Conservation (phyloP, 1,140 invertebrate genomes). For the Bombus difficillimus region DNA sequence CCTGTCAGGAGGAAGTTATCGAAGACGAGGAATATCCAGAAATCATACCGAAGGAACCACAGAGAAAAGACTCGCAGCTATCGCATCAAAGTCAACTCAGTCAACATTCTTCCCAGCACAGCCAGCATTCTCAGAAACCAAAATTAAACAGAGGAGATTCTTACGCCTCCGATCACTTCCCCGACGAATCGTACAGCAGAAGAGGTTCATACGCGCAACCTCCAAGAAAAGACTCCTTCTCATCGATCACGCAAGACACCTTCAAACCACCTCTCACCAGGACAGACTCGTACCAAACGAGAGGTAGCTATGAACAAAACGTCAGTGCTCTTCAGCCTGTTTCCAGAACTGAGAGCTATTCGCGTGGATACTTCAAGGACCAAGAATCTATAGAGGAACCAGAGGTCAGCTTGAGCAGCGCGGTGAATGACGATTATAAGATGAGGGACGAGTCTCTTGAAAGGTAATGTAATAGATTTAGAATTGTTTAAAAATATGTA, state of each 20-base stretch:
- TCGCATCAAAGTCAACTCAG: constrained; percentile 75
- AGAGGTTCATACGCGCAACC: constrained; percentile 69
- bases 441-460: constrained; percentile 80
- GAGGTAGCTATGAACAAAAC: constrained; percentile 78
- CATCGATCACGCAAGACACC: constrained; percentile 72
- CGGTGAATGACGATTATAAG: constrained; percentile 77
- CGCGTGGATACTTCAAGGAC: constrained; percentile 79
- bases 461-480: constrained; percentile 67
- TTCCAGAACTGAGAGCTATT: constrained; percentile 78
- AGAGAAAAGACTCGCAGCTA: constrained; percentile 78
- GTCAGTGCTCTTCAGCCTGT: constrained; percentile 77
- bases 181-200: constrained; percentile 69
- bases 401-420: constrained; percentile 73
- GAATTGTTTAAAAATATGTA: neutral
- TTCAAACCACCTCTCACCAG: constrained; percentile 70
- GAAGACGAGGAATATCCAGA: constrained; percentile 77
- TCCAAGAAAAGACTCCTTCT: constrained; percentile 74
- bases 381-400: constrained; percentile 77
- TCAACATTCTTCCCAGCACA: constrained; percentile 64
- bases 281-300: constrained; percentile 76
- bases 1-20: constrained; percentile 76
- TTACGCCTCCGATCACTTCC: constrained; percentile 76
- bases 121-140: constrained; percentile 74
- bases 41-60: constrained; percentile 71
- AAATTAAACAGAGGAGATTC: constrained; percentile 76